Percentiles rank a stretch among this genome's conserved stretches.
Conservation (phyloP, 2,797 vertebrate species). For the Chaunax sp. region DNA sequence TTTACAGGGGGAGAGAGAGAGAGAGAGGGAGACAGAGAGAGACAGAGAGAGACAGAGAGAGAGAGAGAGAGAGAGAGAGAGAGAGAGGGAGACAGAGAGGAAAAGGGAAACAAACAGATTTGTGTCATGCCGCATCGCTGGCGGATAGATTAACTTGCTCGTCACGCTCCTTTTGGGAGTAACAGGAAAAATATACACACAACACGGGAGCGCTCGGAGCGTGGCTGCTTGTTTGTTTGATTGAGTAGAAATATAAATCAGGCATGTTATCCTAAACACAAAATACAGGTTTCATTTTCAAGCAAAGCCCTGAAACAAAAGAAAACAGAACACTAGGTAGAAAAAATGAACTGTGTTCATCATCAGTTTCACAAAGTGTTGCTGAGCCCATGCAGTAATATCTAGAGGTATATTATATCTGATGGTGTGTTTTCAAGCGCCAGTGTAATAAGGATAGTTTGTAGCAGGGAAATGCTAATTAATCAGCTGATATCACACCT, state of each 20-base stretch:
- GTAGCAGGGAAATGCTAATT: too few species aligned
- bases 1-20: constrained; percentile 64
- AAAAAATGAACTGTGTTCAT: too few species aligned
- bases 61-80: constrained; percentile 42
- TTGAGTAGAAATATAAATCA: constrained; percentile 49
- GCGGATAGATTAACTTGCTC: constrained; percentile 82
- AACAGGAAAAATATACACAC: constrained; percentile 65
- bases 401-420: too few species aligned
- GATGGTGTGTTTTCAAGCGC: too few species aligned
- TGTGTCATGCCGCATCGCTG: constrained; percentile 72
- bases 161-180: constrained; percentile 76
- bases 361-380: too few species aligned
- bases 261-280: constrained; percentile 16
- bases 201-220: constrained; percentile 39
- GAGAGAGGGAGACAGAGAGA: constrained; percentile 31
- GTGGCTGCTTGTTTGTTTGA: constrained; percentile 54
- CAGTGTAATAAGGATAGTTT: too few species aligned
- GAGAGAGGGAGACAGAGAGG: constrained; percentile 31
- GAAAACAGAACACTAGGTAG: too few species aligned
- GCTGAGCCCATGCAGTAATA: too few species aligned
- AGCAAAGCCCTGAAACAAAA: background rate
- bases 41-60: constrained; percentile 61
- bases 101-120: constrained; percentile 69
- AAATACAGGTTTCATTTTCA: constrained; percentile 13
- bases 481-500: too few species aligned